Percentiles rank a stretch among this genome's conserved stretches.
These are phyloP conservation scores for Battus philenor DNA, from an alignment of 1,140 invertebrate species.

Conservation along the genomic window DNA sequence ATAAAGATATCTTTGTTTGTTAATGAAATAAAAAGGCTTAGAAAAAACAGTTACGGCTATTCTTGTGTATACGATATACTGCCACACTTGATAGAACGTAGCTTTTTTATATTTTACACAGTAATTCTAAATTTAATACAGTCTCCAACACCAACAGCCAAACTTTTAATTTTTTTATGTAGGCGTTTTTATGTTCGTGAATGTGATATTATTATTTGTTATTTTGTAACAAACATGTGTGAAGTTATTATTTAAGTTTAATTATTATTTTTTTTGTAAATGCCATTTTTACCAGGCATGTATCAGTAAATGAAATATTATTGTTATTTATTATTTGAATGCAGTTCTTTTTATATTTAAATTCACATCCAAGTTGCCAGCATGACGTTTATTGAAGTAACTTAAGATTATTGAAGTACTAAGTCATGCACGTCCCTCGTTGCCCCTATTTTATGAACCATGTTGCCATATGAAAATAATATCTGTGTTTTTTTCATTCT, in stretches of 20 bases:
- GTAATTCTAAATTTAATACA: too few relatives aligned
- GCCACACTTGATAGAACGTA: too few relatives aligned
- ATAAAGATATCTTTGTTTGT: too few relatives aligned
- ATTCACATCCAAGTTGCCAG: conserved; percentile 11
- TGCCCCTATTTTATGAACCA: conserved; percentile 15
- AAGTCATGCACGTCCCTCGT: conserved; percentile 48
- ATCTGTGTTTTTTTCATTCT: conserved; percentile 53
- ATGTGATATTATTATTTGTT: conserved; percentile 37
- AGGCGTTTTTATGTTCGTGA: conserved; percentile 48
- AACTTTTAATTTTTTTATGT: conserved; percentile 35
- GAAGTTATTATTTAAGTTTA: conserved; percentile 26
- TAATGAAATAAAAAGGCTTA: too few relatives aligned
- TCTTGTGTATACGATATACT: too few relatives aligned
- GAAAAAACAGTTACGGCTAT: too few relatives aligned
- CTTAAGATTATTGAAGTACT: conserved; percentile 7
- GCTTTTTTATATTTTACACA: too few relatives aligned
- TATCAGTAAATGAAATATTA: conserved; percentile 3
- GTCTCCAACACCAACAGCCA: conserved; percentile 48
- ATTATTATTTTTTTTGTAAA: conserved; percentile 30
- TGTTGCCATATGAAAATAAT: conserved; percentile 53
- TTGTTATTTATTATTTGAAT: not conserved
- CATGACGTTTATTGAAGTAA: conserved; percentile 16
- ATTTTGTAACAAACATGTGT: conserved; percentile 13
- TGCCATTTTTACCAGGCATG: conserved; percentile 18
- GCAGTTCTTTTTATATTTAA: conserved; percentile 18